phyloP scores from a whole-genome alignment of 2,888 invertebrate genomes.

The Odontothrips loti region DNA sequence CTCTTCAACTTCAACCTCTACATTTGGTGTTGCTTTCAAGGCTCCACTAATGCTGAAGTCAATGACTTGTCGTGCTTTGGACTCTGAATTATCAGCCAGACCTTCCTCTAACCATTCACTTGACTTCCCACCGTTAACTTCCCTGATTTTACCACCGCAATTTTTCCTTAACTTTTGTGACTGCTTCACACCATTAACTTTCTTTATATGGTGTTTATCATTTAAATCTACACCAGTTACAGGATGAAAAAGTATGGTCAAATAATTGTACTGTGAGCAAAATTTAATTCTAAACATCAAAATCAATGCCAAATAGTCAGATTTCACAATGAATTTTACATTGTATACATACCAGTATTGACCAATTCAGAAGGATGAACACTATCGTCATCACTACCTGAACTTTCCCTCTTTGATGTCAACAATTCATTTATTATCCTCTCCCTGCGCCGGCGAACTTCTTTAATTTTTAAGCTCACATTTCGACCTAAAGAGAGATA shows the following conservation, averaged over 20 bases:
- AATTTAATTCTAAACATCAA: neutral
- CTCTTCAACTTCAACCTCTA: no score
- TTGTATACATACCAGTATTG: neutral
- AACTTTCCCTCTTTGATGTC: neutral
- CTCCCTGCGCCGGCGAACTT: neutral
- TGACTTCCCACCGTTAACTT: no score
- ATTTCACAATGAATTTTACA: neutral
- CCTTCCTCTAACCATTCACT: no score
- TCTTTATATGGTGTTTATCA: neutral
- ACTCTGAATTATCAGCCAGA: no score
- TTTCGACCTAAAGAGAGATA: neutral
- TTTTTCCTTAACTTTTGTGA: no score
- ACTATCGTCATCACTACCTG: neutral
- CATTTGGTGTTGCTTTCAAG: no score
- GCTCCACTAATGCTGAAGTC: no score
- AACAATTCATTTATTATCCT: neutral
- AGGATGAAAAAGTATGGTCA: neutral
- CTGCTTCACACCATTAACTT: neutral
- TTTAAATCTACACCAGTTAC: neutral
- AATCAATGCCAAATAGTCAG: neutral
- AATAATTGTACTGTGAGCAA: neutral
- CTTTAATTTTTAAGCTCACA: neutral
- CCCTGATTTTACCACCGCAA: no score
- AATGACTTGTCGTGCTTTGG: no score
- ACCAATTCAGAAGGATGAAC: neutral